A percentile compares a stretch with the other conserved stretches of the same genome.
Conservation (phyloP, 1,140 invertebrate species). For the Idris sp. region DNA sequence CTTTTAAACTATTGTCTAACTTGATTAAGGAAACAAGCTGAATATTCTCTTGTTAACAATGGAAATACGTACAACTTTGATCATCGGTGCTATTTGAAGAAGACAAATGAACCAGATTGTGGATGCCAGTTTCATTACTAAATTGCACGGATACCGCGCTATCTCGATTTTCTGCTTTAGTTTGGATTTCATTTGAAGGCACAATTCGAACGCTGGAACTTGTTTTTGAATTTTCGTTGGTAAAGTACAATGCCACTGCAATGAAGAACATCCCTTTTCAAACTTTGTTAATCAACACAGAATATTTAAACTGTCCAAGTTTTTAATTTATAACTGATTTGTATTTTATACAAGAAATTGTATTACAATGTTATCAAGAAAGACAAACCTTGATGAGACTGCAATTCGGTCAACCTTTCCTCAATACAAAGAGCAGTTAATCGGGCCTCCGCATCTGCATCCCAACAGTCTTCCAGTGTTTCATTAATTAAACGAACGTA, state of each 20-base stretch:
- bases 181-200: slow-evolving; percentile 72
- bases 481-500: slow-evolving; percentile 87
- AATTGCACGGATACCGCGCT: slow-evolving; percentile 64
- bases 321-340: too few relatives aligned
- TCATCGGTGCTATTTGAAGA: slow-evolving; percentile 75
- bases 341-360: slow-evolving; percentile 1
- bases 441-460: slow-evolving; percentile 94
- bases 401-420: slow-evolving; percentile 88
- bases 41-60: too few relatives aligned
- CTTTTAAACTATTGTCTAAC: too few relatives aligned
- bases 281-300: neutral
- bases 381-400: slow-evolving; percentile 74
- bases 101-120: slow-evolving; percentile 75
- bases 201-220: slow-evolving; percentile 74
- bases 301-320: too few relatives aligned
- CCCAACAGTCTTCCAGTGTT: slow-evolving; percentile 97
- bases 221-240: slow-evolving; percentile 80
- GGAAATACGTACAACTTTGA: slow-evolving; percentile 73
- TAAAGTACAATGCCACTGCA: slow-evolving; percentile 74
- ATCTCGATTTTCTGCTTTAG: slow-evolving; percentile 67
- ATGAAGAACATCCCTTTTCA: neutral
- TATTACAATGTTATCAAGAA: slow-evolving; percentile 7
- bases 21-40: too few relatives aligned
- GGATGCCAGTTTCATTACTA: slow-evolving; percentile 61
- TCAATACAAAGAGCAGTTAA: slow-evolving; percentile 93